Percentiles rank a stretch among this genome's conserved stretches.
These are phyloP conservation scores for Ctenosaura bakeri DNA, from an alignment of 2,797 vertebrate genomes.

Conservation along the genomic window DNA sequence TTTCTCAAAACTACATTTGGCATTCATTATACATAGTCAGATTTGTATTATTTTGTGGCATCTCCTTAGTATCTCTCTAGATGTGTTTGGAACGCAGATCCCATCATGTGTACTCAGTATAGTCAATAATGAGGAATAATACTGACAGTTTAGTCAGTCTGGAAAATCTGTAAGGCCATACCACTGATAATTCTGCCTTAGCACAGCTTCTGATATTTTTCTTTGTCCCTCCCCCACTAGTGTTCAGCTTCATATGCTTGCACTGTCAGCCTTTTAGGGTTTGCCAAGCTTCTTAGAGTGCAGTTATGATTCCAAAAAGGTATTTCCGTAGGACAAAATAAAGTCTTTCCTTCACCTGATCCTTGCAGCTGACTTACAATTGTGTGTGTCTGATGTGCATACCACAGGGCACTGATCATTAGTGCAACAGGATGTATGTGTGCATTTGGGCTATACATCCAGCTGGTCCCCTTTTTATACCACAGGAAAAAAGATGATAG, in stretches of 20 bases:
- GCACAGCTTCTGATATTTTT: too few species aligned
- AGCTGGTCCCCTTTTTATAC: neutral
- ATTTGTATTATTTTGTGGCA: neutral
- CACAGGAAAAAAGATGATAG: neutral
- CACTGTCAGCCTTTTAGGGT: too few species aligned
- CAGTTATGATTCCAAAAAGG: neutral
- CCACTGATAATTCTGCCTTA: too few species aligned
- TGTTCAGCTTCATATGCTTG: too few species aligned
- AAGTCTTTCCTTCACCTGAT: neutral
- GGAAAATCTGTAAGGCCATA: too few species aligned
- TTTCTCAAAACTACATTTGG: neutral
- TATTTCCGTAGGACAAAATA: neutral
- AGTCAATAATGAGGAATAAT: too few species aligned
- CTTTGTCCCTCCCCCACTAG: neutral
- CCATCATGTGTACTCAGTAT: too few species aligned
- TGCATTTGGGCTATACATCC: neutral
- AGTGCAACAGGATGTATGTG: too few species aligned
- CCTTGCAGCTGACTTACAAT: neutral
- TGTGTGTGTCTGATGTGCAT: neutral
- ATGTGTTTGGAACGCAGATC: too few species aligned
- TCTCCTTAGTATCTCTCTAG: neutral
- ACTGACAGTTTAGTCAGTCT: too few species aligned
- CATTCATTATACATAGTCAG: neutral
- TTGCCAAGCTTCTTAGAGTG: neutral
- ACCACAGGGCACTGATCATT: neutral